phyloP scores from a whole-genome alignment of 1,140 invertebrate species.

The Gonatopus flavifemur region DNA sequence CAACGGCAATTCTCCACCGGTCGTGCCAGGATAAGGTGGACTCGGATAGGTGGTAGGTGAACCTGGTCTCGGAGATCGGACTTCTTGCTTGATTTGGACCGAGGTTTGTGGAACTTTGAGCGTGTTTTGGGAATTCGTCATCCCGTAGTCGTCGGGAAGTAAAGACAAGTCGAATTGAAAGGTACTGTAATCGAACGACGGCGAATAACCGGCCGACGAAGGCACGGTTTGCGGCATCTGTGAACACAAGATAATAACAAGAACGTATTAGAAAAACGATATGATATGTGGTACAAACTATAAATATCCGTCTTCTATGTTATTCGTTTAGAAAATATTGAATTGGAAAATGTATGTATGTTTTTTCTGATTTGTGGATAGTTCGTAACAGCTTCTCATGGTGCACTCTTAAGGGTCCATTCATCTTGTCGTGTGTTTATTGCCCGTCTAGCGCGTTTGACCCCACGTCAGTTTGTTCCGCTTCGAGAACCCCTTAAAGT shows the following conservation, averaged over 20 bases:
- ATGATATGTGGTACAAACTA: too few species aligned
- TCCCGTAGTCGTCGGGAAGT: constrained; percentile 64
- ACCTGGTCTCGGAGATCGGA: constrained; percentile 44
- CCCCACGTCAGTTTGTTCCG: constrained; percentile 57
- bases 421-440: constrained; percentile 57
- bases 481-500: constrained; percentile 55
- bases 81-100: constrained; percentile 56
- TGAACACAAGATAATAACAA: constrained; percentile 37
- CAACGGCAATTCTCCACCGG: constrained; percentile 57
- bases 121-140: constrained; percentile 26
- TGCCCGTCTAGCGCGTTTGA: constrained; percentile 53
- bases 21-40: constrained; percentile 61
- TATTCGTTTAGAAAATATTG: too few species aligned
- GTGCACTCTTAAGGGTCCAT: constrained; percentile 40
- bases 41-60: constrained; percentile 59
- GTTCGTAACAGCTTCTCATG: too few species aligned
- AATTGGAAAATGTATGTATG: too few species aligned
- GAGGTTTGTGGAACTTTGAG: constrained; percentile 39
- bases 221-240: constrained; percentile 85
- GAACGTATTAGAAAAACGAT: too few species aligned
- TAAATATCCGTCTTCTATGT: too few species aligned
- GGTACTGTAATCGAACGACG: constrained; percentile 67
- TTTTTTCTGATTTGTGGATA: too few species aligned
- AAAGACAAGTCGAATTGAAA: constrained; percentile 77
- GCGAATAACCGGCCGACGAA: constrained; percentile 67